A percentile compares a stretch with the other conserved stretches of the same genome.
These are phyloP conservation scores for Siphonodentalium dalli DNA, from an alignment of 2,888 invertebrate species.

Conservation along the genomic window DNA sequence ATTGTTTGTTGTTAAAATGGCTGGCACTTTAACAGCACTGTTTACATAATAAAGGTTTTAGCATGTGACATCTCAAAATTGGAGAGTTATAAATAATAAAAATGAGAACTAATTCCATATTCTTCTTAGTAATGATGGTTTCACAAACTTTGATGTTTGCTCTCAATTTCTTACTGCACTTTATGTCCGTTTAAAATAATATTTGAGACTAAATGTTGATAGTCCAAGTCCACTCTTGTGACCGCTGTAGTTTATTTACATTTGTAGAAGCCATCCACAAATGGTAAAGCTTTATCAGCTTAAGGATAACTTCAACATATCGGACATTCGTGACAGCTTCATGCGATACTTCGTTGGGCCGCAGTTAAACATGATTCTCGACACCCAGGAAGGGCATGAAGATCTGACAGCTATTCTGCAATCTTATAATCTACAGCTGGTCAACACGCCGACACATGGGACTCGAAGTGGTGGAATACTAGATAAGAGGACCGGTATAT, in stretches of 20 bases:
- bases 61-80: no score
- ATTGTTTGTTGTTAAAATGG: no score
- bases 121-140: neutral
- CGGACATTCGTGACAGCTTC: constrained; percentile 92
- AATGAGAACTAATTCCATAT: neutral
- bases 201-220: no score
- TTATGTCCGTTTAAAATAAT: no score
- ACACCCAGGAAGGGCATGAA: constrained; percentile 40
- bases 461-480: constrained; percentile 48
- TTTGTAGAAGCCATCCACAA: constrained; percentile 83
- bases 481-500: constrained; percentile 79
- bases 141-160: neutral
- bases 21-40: no score
- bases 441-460: constrained; percentile 39
- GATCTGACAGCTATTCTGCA: constrained; percentile 39
- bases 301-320: constrained; percentile 74
- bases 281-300: constrained; percentile 92
- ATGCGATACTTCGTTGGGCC: constrained; percentile 84
- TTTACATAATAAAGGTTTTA: no score
- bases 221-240: no score
- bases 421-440: constrained; percentile 40
- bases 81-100: no score
- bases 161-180: neutral
- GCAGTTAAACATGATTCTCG: constrained; percentile 48
- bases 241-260: neutral